Percentiles rank a stretch among this genome's conserved stretches.
phyloP scores from a whole-genome alignment of 2,113 vertebrate species.

The Gavia stellata region DNA sequence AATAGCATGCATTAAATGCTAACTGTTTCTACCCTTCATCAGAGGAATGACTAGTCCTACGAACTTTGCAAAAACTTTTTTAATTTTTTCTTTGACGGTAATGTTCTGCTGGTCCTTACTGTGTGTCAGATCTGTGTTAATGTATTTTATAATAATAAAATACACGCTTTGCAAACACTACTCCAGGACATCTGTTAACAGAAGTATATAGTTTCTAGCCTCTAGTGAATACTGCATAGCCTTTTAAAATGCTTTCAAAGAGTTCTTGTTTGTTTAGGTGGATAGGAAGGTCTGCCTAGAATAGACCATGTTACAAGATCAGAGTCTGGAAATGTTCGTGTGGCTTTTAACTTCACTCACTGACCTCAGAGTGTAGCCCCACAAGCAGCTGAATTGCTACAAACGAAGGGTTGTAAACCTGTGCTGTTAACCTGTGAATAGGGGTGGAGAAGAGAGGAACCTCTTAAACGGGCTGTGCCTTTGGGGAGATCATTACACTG shows the following conservation, averaged over 20 bases:
- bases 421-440: not conserved
- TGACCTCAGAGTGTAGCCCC: not conserved
- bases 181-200: not conserved
- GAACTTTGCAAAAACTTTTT: not conserved
- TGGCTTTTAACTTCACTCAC: not conserved
- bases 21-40: not conserved
- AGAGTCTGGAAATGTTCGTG: not conserved
- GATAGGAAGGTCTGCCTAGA: not conserved
- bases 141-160: not conserved
- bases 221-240: not conserved
- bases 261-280: not conserved
- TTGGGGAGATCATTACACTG: not conserved
- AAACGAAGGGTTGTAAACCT: not conserved
- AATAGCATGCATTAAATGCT: not conserved
- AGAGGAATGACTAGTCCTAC: not conserved
- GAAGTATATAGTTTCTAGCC: not conserved
- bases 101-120: not conserved
- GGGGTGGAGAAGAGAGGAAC: not conserved
- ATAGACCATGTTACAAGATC: not conserved
- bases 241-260: not conserved
- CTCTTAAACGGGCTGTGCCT: not conserved
- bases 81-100: not conserved
- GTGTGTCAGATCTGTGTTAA: not conserved
- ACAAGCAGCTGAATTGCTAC: not conserved
- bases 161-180: not conserved